A percentile compares a stretch with the other conserved stretches of the same genome.
These are phyloP conservation scores for Psittacula cyanocephala DNA, from an alignment of 2,113 vertebrate genomes.

Conservation along the genomic window DNA sequence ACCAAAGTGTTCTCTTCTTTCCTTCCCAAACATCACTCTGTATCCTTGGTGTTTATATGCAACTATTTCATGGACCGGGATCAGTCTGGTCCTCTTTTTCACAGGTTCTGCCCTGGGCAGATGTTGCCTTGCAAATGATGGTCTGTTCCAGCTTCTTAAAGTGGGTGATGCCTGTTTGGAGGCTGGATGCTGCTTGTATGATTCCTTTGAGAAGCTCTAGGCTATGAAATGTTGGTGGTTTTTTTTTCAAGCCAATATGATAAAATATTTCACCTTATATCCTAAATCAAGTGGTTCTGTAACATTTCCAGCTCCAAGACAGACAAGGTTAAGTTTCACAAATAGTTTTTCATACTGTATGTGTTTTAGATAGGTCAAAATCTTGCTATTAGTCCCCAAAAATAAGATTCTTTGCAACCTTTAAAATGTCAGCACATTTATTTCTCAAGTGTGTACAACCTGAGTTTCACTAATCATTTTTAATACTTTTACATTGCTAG, in stretches of 20 bases:
- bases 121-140: neutral
- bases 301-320: neutral
- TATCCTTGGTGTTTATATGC: neutral
- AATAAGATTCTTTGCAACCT: neutral
- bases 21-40: neutral
- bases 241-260: neutral
- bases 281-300: neutral
- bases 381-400: neutral
- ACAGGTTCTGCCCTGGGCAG: neutral
- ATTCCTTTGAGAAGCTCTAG: neutral
- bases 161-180: neutral
- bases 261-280: neutral
- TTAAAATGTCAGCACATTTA: neutral
- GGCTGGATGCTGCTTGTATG: neutral
- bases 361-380: neutral
- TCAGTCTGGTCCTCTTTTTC: neutral
- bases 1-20: neutral
- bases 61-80: neutral
- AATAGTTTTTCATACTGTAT: neutral
- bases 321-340: neutral
- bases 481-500: neutral
- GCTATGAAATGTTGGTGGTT: neutral
- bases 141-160: neutral
- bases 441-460: neutral
- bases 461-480: neutral